These are phyloP conservation scores for Drosophila anomalata DNA, from an alignment of 2,888 invertebrate species.

Conservation along the genomic window DNA sequence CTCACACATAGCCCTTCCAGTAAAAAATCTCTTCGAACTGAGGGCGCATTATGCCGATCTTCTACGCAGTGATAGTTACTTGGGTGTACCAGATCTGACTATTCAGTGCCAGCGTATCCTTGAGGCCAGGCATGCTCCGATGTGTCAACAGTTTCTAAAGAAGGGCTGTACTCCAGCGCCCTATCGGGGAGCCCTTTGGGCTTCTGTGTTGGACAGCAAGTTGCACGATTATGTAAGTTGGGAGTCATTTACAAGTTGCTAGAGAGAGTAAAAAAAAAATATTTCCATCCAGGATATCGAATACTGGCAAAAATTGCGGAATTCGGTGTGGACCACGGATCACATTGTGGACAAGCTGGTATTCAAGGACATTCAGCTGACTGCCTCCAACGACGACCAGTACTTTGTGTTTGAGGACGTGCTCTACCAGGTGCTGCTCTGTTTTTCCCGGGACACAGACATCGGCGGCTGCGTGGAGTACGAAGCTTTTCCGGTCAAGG, in stretches of 20 bases:
- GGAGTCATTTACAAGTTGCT: background rate
- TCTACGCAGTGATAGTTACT: constrained; percentile 72
- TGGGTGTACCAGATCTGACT: constrained; percentile 86
- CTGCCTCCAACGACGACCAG: constrained; percentile 98
- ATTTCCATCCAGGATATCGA: constrained; percentile 86
- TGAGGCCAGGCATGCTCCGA: constrained; percentile 91
- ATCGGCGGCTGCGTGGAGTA: constrained; percentile 89
- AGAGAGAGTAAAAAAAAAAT: background rate
- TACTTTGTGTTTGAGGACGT: constrained; percentile 99
- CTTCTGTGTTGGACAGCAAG: constrained; percentile 92
- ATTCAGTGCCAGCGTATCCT: constrained; percentile 91
- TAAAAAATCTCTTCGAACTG: constrained; percentile 93
- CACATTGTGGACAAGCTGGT: constrained; percentile 96
- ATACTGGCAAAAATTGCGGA: constrained; percentile 92
- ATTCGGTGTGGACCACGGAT: constrained; percentile 93
- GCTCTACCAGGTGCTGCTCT: constrained; percentile 95
- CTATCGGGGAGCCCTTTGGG: constrained; percentile 93
- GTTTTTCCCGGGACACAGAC: constrained; percentile 95
- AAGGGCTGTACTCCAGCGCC: constrained; percentile 84
- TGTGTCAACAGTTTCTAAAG: constrained; percentile 95
- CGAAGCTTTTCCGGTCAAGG: constrained; percentile 81
- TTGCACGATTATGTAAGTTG: constrained; percentile 87
- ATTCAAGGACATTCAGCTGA: constrained; percentile 97
- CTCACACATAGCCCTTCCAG: constrained; percentile 92
- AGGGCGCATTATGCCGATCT: constrained; percentile 81